Percentiles rank a stretch among this genome's conserved stretches.
Evolutionary conservation across 2,113 vertebrate genomes (phyloP).

Genomic region (Tenebrosternarchus preto): DNA sequence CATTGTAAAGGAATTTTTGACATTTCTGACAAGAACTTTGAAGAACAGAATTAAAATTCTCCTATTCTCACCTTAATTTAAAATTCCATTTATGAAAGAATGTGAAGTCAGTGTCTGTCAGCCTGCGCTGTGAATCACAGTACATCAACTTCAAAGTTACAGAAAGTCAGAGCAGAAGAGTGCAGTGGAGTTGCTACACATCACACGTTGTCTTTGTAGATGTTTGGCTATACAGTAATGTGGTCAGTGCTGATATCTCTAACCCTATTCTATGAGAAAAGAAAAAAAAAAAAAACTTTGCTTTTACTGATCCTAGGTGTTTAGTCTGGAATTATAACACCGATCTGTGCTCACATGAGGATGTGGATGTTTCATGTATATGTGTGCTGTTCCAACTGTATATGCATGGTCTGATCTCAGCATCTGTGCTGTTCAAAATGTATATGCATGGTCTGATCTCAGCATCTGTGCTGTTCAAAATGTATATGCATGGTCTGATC

Average conservation of each 20-base stretch:
- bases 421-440: too few species aligned
- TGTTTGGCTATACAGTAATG: neutral
- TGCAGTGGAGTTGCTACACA: neutral
- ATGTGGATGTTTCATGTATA: too few species aligned
- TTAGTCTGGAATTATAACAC: too few species aligned
- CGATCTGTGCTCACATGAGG: too few species aligned
- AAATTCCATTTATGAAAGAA: slow-evolving; percentile 21
- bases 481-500: too few species aligned
- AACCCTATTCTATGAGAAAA: too few species aligned
- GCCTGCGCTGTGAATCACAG: neutral
- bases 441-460: too few species aligned
- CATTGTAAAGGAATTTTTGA: neutral
- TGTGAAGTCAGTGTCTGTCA: neutral
- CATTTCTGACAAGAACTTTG: neutral
- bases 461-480: too few species aligned
- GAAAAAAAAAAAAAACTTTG: too few species aligned
- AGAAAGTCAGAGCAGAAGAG: neutral
- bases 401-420: too few species aligned
- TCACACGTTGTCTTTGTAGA: neutral
- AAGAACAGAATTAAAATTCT: neutral
- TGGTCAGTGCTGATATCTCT: neutral
- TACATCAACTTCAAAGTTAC: neutral
- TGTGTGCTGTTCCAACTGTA: too few species aligned
- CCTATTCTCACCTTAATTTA: neutral
- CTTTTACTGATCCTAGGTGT: too few species aligned